Conservation (phyloP, 1,140 invertebrate species). For the Pseudobourletiella spinata region DNA sequence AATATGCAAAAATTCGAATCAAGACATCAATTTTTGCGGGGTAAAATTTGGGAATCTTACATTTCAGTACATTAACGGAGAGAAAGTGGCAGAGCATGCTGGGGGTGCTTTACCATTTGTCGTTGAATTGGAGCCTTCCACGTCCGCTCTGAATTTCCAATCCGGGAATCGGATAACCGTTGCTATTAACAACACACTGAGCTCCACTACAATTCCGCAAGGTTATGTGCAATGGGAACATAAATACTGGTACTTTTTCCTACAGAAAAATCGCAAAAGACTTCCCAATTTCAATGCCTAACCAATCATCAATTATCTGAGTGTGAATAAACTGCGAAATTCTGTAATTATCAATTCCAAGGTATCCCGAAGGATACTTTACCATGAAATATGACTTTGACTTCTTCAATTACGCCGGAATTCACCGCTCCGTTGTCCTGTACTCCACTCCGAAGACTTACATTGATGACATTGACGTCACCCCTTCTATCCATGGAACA, state of each 20-base stretch:
- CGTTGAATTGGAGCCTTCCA: neutral
- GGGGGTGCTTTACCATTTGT: conserved; percentile 74
- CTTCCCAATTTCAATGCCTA: neutral
- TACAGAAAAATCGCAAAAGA: neutral
- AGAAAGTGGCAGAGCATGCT: conserved; percentile 65
- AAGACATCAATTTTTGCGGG: neutral
- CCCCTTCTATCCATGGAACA: conserved; percentile 37
- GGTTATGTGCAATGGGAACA: conserved; percentile 35
- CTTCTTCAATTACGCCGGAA: conserved; percentile 61
- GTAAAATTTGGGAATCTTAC: neutral
- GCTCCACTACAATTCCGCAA: conserved; percentile 43
- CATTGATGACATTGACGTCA: conserved; percentile 48
- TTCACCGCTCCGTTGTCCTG: conserved; percentile 52
- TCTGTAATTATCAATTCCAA: too few relatives aligned
- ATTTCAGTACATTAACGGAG: conserved; percentile 72
- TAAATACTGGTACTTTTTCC: neutral
- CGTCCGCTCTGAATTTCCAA: conserved; percentile 17
- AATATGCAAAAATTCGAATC: too few relatives aligned
- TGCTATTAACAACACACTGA: conserved; percentile 56
- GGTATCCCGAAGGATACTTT: conserved; percentile 36
- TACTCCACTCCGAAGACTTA: conserved; percentile 47
- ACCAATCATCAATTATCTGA: neutral
- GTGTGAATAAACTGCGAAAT: neutral
- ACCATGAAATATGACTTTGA: conserved; percentile 48
- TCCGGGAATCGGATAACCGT: conserved; percentile 47